phyloP scores from a whole-genome alignment of 2,888 invertebrate species.

The Coenonympha arcania region DNA sequence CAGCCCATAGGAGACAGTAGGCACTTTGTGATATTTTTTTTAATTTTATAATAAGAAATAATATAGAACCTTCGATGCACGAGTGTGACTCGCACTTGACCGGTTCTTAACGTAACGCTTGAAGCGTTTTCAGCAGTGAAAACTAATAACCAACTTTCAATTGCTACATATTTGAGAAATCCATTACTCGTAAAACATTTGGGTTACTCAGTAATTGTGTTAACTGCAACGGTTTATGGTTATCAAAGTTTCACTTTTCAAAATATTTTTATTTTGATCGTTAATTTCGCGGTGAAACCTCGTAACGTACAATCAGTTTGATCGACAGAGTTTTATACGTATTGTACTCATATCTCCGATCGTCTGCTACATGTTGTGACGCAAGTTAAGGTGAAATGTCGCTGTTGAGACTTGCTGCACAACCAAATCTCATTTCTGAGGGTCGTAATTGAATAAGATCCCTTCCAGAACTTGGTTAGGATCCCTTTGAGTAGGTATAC shows the following conservation, averaged over 20 bases:
- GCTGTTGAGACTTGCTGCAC: background rate
- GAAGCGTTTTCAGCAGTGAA: background rate
- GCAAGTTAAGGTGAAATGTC: background rate
- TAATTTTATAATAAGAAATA: too few species aligned
- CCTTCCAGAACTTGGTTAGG: too few species aligned
- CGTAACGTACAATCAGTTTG: constrained; percentile 2
- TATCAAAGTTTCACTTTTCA: constrained; percentile 13
- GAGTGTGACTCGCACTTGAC: too few species aligned
- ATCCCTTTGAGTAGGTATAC: too few species aligned
- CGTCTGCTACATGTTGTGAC: background rate
- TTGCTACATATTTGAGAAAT: background rate
- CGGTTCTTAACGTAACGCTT: too few species aligned
- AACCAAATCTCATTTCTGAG: too few species aligned
- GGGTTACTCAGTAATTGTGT: constrained; percentile 12
- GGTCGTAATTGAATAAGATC: too few species aligned
- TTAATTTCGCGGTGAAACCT: constrained; percentile 4
- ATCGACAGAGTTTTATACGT: background rate
- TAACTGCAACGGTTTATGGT: constrained; percentile 9
- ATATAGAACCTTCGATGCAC: too few species aligned
- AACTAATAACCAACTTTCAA: background rate
- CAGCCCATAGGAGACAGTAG: too few species aligned
- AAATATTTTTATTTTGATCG: constrained; percentile 7
- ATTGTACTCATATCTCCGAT: background rate
- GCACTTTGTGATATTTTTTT: too few species aligned
- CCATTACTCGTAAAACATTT: constrained; percentile 1